Evolutionary conservation across 2,888 invertebrate species (phyloP), one percentile per base, ranked within the genome.

Genomic region (Cheiracanthium punctorium): DNA sequence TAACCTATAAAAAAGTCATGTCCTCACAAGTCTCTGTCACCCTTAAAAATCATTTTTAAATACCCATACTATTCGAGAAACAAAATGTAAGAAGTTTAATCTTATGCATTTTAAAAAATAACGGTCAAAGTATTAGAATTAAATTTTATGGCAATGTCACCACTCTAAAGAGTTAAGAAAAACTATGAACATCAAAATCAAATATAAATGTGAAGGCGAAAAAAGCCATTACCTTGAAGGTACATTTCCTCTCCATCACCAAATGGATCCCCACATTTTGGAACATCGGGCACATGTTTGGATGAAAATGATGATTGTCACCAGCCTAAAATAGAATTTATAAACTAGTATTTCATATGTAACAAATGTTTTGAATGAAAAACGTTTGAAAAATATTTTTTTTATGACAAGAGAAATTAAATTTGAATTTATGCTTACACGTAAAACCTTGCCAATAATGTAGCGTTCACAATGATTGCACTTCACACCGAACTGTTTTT

Each of bases 211-310:
- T n/a, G n/a, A n/a, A n/a, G n/a, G n/a, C n/a, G n/a, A n/a, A n/a
- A n/a, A n/a, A n/a, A n/a, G n/a, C n/a, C 37, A 71, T 72, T 64
- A 85, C 88, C 80, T 79, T 88, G 88, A 32, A 88, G 64, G 96
- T 96, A 97, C 96, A 97, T 97, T 93, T 98, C 98, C 93, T 98
- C 98, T 82, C 98, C 98, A 93, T 98, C 98, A 20, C 97, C 98
- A 92, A 98, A 98, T 0, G 98, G 97, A 93, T 98, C 97, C 52
- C 98, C 98, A 92, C 98, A 98, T 93, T n/a, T 98, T 97, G 90
- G 96, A 96, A 93, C 98, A 98, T 89, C 98, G 95, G 79, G 98
- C 98, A 93, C 98, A 98, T 69, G 98, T 98, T n/a, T 86, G 98
- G 98, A 93, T 98, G 98, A 93, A 98, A 98, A 93, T 98, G 98